Base-by-base conservation (phyloP, 1,140 invertebrate genomes). In the Hycleus phaleratus region DNA sequence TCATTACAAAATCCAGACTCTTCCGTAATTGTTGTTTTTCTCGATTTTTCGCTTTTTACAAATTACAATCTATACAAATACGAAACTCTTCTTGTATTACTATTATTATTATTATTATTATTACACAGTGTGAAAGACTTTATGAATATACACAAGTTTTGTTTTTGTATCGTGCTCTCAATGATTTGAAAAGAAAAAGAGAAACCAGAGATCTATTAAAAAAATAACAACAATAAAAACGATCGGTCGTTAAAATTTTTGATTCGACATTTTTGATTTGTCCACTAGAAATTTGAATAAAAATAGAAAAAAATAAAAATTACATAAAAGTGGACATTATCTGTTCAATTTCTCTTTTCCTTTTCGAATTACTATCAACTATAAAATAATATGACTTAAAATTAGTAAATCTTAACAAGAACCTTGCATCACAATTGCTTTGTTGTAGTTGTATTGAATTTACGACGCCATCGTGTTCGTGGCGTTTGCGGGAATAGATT, bases 371-470 rank as follows among this genome's bases (percentile, higher is more conserved):
- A 39, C 6, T 39, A 7, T 39, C 38, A 39, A 39, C 38, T 39
- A 39, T 7, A 10, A 7, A 39, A 7, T 6, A 7, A 39, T 39
- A 39, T 39, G 6, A 39, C 38, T 6, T 39, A 7, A 7, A 39
- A 39, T 6, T 53, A 40, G 7, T 32, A 32, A 32, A 42, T 54
- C 39, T 55, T 40, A 55, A 55, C 52, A 55, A 55, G 38, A 55
- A 55, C 12, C 18, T 55, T 55, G 25, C 67, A 68, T 68, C 67
- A 68, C 67, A 65, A 67, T 59, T 59, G 62, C 51, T 50, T 46
- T 59, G 59, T 63, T 42, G 44, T 38, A 46, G 63, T 47, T 42
- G 44, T 38, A 46, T 62, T 47, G 40, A 63, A 65, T 57, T 68
- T 68, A 25, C 67, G 59, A 44, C 61, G 59, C 47, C 62, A 65